phyloP scores from a whole-genome alignment of 2,888 invertebrate species.

The Thecocarcelia acutangulata region DNA sequence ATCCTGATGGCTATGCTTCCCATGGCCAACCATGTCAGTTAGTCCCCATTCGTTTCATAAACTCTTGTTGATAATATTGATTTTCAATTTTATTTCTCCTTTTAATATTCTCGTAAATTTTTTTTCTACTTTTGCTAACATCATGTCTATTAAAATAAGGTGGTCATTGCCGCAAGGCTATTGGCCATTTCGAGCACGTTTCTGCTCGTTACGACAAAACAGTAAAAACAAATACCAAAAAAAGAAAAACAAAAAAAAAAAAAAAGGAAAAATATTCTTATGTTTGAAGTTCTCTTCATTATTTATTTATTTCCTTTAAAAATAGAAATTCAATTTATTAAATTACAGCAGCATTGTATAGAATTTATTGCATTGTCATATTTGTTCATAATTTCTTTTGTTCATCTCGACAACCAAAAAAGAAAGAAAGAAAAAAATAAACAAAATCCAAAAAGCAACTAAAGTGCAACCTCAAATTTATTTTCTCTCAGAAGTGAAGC shows the following conservation, averaged over 20 bases:
- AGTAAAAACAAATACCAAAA: too few species aligned
- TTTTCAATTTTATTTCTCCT: slow-evolving; percentile 11
- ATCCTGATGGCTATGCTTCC: not conserved
- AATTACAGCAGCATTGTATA: slow-evolving; percentile 25
- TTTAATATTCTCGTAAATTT: not conserved
- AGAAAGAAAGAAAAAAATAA: not conserved
- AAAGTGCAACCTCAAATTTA: slow-evolving; percentile 36
- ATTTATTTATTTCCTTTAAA: slow-evolving; percentile 6
- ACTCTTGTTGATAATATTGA: slow-evolving; percentile 19
- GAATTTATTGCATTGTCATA: slow-evolving; percentile 46
- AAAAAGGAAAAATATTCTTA: too few species aligned
- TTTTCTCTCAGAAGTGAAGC: slow-evolving; percentile 9
- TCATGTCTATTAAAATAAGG: slow-evolving; percentile 3
- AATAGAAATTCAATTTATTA: slow-evolving; percentile 37
- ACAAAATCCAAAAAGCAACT: not conserved
- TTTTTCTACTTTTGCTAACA: slow-evolving; percentile 5
- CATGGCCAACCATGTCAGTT: not conserved
- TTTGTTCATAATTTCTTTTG: slow-evolving; percentile 44
- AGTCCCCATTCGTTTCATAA: not conserved
- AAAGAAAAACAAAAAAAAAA: not conserved
- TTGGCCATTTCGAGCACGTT: slow-evolving; percentile 38
- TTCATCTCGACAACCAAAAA: not conserved
- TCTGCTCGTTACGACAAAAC: not conserved
- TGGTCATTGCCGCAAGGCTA: slow-evolving; percentile 25
- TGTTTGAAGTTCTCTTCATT: not conserved